Conservation (phyloP, 2,113 vertebrate species). For the Melanerpes formicivorus region DNA sequence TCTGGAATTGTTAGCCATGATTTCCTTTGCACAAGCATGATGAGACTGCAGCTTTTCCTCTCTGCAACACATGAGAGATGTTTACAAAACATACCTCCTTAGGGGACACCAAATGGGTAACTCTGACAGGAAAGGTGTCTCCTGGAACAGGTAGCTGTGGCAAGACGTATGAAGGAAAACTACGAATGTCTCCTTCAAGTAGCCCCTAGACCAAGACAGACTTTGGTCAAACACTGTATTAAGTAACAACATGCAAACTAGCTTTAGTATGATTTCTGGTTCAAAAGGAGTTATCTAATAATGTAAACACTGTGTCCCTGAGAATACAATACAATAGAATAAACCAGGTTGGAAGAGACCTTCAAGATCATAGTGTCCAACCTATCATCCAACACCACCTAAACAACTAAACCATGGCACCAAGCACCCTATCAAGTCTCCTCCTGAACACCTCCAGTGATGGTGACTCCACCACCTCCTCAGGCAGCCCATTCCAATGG, state of each 20-base stretch:
- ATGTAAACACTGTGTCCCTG: neutral
- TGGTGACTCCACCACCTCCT: too few species aligned
- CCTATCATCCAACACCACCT: too few species aligned
- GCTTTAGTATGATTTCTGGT: neutral
- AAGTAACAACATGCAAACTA: neutral
- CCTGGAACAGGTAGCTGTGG: constrained; percentile 76
- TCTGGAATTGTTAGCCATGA: neutral
- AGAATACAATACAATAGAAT: neutral
- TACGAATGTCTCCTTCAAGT: constrained; percentile 29
- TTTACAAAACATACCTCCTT: constrained; percentile 78
- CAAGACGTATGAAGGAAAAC: constrained; percentile 68
- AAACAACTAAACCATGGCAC: too few species aligned
- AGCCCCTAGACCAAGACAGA: constrained; percentile 74
- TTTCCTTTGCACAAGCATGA: neutral
- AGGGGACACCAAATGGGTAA: constrained; percentile 89
- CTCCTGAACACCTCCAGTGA: too few species aligned
- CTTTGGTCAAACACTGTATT: neutral
- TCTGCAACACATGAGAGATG: neutral
- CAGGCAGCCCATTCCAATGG: too few species aligned
- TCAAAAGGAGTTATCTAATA: neutral
- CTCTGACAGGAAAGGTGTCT: constrained; percentile 77
- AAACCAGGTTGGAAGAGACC: too few species aligned
- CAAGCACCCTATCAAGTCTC: too few species aligned
- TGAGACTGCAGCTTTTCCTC: neutral
- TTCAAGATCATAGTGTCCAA: too few species aligned